These are phyloP conservation scores for Teleopsis dalmanni DNA, from an alignment of 1,140 invertebrate genomes.

Conservation along the genomic window DNA sequence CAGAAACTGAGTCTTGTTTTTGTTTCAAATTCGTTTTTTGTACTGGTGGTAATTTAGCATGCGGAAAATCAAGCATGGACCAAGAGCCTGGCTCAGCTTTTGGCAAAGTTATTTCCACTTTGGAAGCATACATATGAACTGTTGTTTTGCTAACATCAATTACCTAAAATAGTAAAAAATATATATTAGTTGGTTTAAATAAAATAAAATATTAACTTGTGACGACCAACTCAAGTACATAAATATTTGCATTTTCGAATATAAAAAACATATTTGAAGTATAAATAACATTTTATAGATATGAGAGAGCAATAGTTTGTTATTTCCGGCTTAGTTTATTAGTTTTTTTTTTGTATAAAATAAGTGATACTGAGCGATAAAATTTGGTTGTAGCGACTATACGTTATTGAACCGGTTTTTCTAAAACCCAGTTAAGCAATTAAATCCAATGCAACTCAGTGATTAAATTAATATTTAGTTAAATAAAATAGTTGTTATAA, in stretches of 20 bases:
- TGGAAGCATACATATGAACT: constrained; percentile 79
- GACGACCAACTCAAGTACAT: neutral
- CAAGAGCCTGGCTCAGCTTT: constrained; percentile 81
- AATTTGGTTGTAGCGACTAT: too few species aligned
- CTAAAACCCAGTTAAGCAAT: too few species aligned
- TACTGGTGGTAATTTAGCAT: constrained; percentile 23
- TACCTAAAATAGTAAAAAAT: constrained; percentile 49
- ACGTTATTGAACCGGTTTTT: too few species aligned
- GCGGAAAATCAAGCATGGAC: constrained; percentile 64
- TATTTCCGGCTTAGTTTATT: too few species aligned
- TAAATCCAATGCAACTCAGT: too few species aligned
- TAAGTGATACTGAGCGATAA: too few species aligned
- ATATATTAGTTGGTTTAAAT: neutral
- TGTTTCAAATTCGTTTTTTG: constrained; percentile 12
- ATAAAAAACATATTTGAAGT: neutral
- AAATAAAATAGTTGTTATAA: too few species aligned
- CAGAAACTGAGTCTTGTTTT: constrained; percentile 19
- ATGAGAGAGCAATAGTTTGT: too few species aligned
- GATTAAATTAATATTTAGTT: too few species aligned
- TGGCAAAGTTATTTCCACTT: constrained; percentile 89
- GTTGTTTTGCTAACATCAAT: constrained; percentile 61
- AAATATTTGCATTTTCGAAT: neutral
- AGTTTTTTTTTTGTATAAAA: too few species aligned
- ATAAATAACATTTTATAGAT: neutral
- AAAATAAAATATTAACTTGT: neutral